Conservation (phyloP, 2,113 vertebrate species). For the Semnornis frantzii region DNA sequence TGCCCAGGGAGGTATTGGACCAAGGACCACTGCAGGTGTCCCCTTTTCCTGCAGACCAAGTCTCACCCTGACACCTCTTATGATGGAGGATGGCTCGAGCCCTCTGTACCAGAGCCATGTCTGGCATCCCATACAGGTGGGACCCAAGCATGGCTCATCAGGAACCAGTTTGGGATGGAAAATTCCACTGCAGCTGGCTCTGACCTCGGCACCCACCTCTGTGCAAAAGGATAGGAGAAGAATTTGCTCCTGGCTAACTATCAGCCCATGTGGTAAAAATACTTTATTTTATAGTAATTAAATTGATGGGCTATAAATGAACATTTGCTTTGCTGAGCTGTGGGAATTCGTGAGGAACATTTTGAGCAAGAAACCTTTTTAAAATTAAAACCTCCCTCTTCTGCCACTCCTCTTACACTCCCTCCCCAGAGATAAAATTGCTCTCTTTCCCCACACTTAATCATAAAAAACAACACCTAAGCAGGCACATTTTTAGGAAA, state of each 20-base stretch:
- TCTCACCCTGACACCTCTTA: neutral
- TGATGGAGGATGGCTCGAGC: neutral
- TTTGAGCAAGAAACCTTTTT: slow-evolving; percentile 25
- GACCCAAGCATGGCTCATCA: neutral
- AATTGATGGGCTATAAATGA: slow-evolving; percentile 39
- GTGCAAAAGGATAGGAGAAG: neutral
- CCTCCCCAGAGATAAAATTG: neutral
- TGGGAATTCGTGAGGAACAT: slow-evolving; percentile 39
- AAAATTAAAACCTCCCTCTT: slow-evolving; percentile 14
- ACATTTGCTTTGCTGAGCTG: neutral
- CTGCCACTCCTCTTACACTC: neutral
- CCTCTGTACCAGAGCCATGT: neutral
- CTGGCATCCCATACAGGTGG: neutral
- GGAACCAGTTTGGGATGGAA: slow-evolving; percentile 3
- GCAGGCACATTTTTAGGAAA: neutral
- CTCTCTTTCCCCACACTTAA: neutral
- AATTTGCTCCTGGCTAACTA: slow-evolving; percentile 41
- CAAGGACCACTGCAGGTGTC: neutral
- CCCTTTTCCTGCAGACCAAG: neutral
- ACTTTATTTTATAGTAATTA: slow-evolving; percentile 61
- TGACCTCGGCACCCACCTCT: neutral
- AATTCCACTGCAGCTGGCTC: neutral
- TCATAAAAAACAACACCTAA: neutral
- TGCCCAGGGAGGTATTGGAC: too few species aligned
- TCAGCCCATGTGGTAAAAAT: slow-evolving; percentile 29